These are phyloP conservation scores for Dorcus parallelipipedus DNA, from an alignment of 2,888 invertebrate species.

Conservation along the genomic window DNA sequence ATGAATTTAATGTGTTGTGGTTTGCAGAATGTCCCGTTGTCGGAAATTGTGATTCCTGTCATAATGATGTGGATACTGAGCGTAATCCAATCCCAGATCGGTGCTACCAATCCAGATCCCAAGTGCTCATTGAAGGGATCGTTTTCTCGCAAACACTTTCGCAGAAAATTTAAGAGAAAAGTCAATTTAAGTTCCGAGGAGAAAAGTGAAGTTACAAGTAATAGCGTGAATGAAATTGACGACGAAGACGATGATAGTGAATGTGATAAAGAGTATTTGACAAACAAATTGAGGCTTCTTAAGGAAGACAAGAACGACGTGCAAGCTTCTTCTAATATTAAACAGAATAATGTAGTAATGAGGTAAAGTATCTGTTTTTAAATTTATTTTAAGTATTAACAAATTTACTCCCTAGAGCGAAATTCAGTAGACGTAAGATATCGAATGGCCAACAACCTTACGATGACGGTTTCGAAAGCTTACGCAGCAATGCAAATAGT, in stretches of 20 bases:
- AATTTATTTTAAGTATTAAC: neutral
- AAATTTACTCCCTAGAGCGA: neutral
- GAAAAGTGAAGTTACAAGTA: conserved; percentile 7
- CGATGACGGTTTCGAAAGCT: conserved; percentile 83
- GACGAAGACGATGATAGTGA: conserved; percentile 15
- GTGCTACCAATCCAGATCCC: conserved; percentile 48
- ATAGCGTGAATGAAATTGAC: conserved; percentile 6
- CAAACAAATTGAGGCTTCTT: neutral
- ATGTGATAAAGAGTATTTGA: neutral
- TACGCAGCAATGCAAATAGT: conserved; percentile 77
- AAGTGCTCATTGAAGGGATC: conserved; percentile 9
- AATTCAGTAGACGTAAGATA: neutral
- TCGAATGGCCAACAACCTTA: neutral
- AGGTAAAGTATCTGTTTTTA: neutral
- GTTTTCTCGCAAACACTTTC: conserved; percentile 8
- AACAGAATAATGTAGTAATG: neutral
- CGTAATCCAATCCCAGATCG: conserved; percentile 78
- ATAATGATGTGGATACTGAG: conserved; percentile 71
- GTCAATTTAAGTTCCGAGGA: conserved; percentile 5
- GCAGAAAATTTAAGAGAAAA: conserved; percentile 14
- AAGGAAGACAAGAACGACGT: neutral
- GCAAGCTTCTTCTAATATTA: neutral
- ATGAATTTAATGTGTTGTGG: neutral
- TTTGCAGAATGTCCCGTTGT: conserved; percentile 57
- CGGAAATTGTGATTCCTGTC: conserved; percentile 70